Evolutionary conservation across 2,797 vertebrate species (phyloP).

Genomic region (Brachyalestes nurse): DNA sequence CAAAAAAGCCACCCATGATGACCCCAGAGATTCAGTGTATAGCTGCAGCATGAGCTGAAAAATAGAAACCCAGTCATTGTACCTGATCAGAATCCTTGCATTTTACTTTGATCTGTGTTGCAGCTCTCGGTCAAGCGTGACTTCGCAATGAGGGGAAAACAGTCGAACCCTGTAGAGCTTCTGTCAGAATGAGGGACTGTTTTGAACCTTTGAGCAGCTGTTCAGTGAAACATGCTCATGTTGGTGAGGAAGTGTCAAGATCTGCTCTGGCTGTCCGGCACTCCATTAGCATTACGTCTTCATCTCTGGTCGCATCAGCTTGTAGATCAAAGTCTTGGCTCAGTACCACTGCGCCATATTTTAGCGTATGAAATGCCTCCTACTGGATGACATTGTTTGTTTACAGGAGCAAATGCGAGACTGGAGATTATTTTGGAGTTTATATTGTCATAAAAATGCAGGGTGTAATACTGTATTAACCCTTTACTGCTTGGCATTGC

Average conservation of each 20-base stretch:
- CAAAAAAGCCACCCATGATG: constrained; percentile 16
- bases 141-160: not conserved
- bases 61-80: too few species aligned
- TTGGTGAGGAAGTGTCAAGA: not conserved
- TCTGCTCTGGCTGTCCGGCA: not conserved
- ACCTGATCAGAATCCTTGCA: not conserved
- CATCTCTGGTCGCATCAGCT: not conserved
- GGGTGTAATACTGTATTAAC: too few species aligned
- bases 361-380: not conserved
- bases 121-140: not conserved
- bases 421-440: too few species aligned
- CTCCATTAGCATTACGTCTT: not conserved
- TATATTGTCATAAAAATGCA: too few species aligned
- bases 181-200: not conserved
- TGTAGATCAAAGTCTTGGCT: constrained; percentile 2
- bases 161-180: not conserved
- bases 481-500: too few species aligned
- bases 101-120: constrained; percentile 4
- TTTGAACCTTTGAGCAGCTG: not conserved
- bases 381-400: not conserved
- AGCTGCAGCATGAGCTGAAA: not conserved
- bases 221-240: not conserved
- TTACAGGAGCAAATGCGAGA: too few species aligned
- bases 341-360: not conserved
- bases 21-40: not conserved